Base-by-base conservation (phyloP, 2,113 vertebrate genomes). In the Microcebus ravelobensis region DNA sequence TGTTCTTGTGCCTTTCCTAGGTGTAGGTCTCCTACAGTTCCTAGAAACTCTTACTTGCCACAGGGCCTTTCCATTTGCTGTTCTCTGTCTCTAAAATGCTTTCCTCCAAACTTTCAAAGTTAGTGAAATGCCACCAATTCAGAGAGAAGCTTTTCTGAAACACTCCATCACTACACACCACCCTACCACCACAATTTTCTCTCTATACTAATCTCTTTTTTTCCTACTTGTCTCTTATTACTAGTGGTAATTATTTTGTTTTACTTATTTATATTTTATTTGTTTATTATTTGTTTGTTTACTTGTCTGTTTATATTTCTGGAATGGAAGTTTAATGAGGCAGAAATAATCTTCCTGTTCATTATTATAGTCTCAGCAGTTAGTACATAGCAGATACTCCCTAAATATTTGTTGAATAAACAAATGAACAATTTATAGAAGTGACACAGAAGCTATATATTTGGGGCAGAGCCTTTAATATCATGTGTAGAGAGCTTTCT, bases 211-310 rank as follows among this genome's bases (percentile, higher is more conserved):
- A n/a, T 81, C 39, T 3, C 11, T 34, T 76, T 86, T 88, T 81
- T 42, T 57, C 3, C 13, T 80, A 29, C 42, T 94, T 80, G 3
- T 73, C 21, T 84, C 39, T 88, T 81, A 17, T 68, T 23, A 91
- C n/a, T 50, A 80, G n/a, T 63, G 7, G 9, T 29, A 39, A 87
- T 94, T 59, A 70, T 73, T 68, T 63, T 45, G 42, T 50, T 95
- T 84, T 77, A 85, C n/a, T 87, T 79, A 87, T 61, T 88, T 73
- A 85, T 61, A 70, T 14, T 77, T 73, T n/a, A 73, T 74, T 92
- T 27, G 45, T 59, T 55, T 80, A 25, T 34, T 55, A 52, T 61
- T n/a, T 90, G 25, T 23, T 48, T 73, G 25, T 73, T 52, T 81
- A 42, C 20, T 80, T 80, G 1, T 77, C 55, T 92, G 29, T 59